Percentiles rank a stretch among this genome's conserved stretches.
Evolutionary conservation across 1,140 invertebrate species (phyloP).

Genomic region (Drosophila parabipectinata): DNA sequence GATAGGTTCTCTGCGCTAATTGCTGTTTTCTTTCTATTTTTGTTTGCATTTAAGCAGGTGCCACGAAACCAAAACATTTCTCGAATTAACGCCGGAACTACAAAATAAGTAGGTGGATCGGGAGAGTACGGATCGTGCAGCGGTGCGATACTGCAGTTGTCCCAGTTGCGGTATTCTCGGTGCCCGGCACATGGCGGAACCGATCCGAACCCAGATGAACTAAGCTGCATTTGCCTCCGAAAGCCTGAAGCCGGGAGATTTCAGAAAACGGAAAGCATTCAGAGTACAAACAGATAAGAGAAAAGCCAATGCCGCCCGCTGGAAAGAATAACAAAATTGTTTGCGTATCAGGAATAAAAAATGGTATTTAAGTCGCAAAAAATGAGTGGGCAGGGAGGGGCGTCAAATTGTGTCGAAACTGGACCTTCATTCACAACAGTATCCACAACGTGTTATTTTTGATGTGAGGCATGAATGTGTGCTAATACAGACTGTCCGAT

Average conservation of each 20-base stretch:
- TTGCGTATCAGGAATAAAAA: conserved; percentile 25
- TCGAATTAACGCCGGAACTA: conserved; percentile 26
- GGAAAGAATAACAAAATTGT: conserved; percentile 22
- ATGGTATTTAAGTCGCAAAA: conserved; percentile 56
- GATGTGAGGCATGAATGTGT: too few species aligned
- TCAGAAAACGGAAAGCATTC: conserved; percentile 5
- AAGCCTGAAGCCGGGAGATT: conserved; percentile 10
- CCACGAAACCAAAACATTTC: conserved; percentile 2
- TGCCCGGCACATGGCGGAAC: conserved; percentile 61
- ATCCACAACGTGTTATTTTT: too few species aligned
- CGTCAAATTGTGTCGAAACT: neutral
- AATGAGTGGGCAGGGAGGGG: conserved; percentile 2
- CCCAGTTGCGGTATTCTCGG: conserved; percentile 30
- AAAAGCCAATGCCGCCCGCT: conserved; percentile 21
- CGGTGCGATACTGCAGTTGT: conserved; percentile 12
- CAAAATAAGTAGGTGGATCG: conserved; percentile 22
- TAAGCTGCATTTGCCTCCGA: conserved; percentile 11
- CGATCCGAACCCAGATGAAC: conserved; percentile 3
- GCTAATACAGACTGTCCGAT: too few species aligned
- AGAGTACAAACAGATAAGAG: conserved; percentile 36
- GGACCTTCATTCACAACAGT: conserved; percentile 26
- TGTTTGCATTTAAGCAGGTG: conserved; percentile 5
- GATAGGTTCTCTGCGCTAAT: conserved; percentile 29
- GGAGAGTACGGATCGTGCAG: conserved; percentile 1
- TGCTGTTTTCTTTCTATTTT: conserved; percentile 12